Evolutionary conservation across 2,797 vertebrate species (phyloP).

Genomic region (Hyperoplus immaculatus): DNA sequence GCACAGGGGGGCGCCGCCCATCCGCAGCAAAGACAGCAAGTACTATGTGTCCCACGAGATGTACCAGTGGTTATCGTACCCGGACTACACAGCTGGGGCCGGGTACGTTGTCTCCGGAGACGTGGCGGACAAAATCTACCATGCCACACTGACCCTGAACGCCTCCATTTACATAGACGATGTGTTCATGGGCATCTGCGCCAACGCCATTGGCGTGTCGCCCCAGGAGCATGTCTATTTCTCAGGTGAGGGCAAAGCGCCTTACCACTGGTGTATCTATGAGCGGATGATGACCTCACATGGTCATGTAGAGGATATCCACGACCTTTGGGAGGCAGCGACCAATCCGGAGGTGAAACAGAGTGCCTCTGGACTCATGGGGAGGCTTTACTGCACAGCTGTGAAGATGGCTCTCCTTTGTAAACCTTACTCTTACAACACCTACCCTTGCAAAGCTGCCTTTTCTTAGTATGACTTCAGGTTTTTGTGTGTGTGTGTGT

Average conservation of each 20-base stretch:
- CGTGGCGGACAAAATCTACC: conserved; percentile 91
- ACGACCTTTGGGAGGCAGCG: conserved; percentile 89
- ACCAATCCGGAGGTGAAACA: conserved; percentile 88
- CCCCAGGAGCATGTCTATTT: conserved; percentile 93
- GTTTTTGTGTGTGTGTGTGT: conserved; percentile 1
- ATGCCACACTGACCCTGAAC: conserved; percentile 91
- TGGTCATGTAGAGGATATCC: conserved; percentile 90
- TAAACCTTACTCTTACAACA: conserved; percentile 81
- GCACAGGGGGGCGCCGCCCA: conserved; percentile 90
- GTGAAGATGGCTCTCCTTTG: conserved; percentile 92
- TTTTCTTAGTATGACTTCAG: conserved; percentile 82
- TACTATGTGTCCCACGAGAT: conserved; percentile 93
- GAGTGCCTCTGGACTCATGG: conserved; percentile 83
- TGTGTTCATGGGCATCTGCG: conserved; percentile 98
- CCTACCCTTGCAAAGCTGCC: conserved; percentile 93
- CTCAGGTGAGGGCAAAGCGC: conserved; percentile 93
- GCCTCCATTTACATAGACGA: conserved; percentile 96
- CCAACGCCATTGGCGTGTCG: conserved; percentile 89
- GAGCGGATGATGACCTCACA: conserved; percentile 97
- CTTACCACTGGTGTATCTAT: conserved; percentile 94
- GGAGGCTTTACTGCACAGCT: conserved; percentile 89
- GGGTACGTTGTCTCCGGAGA: conserved; percentile 93
- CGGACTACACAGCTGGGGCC: conserved; percentile 95
- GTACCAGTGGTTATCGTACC: conserved; percentile 95
- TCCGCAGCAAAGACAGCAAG: conserved; percentile 91